Base-by-base conservation (phyloP, 2,888 invertebrate species). In the Troglohyphantes excavatus region DNA sequence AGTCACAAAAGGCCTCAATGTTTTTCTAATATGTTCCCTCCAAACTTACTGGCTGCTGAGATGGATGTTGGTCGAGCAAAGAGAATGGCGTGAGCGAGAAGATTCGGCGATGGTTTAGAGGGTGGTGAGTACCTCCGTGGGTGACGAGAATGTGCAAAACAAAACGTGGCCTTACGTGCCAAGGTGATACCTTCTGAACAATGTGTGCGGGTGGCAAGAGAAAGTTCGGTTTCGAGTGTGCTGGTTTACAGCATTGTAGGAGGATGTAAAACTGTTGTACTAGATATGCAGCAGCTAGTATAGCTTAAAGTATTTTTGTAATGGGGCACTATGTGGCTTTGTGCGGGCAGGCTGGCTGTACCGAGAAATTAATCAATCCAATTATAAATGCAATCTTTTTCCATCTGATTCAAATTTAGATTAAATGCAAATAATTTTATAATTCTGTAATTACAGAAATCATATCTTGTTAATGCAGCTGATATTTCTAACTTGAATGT, bases 211-310 rank as follows among this genome's bases (percentile, higher is more conserved):
- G 21, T 59, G 29, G 9, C 26, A 67, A 68, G 17, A 2, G 33
- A 39, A 11, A 5, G 23, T 11, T 83, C 23, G 61, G 59, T 26
- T 59, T 23, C 1, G 23, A 46, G 26, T 68, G 76, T n/a, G n/a
- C n/a, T n/a, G n/a, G n/a, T 17, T 65, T 65, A 67, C 61, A n/a
- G n/a, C 72, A 68, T 67, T 19, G n/a, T 27, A 33, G 39, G 43
- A 26, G n/a, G 72, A 43, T 68, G 19, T 27, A 29, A 43, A 68
- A 81, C 29, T 46, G 46, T 46, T 72, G 72, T 72, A 72, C 46
- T 46, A 72, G 53, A 46, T 79, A 39, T 78, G 83, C 89, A 90
- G 83, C 89, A 90, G 89, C 89, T 90, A 79, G 84, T 89, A 89
- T 83, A 43, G 59, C 59, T 39, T 70, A 46, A 9, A 26, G 13